These are phyloP conservation scores for Taphrorychus bicolor DNA, from an alignment of 2,888 invertebrate species.

Conservation along the genomic window DNA sequence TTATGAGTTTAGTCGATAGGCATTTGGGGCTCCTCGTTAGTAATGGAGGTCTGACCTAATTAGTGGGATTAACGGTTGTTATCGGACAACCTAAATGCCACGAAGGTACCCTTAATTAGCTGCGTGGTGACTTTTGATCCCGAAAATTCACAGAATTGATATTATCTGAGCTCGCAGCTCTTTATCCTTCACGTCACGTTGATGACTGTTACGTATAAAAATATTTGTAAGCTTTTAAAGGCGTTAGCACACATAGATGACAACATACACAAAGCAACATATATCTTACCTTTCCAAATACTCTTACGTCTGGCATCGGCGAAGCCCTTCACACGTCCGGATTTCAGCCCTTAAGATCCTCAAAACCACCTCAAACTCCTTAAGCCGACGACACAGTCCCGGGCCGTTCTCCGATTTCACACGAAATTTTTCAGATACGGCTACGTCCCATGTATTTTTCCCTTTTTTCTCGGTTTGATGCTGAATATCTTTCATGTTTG, in stretches of 20 bases:
- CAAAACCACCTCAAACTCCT: slow-evolving; percentile 27
- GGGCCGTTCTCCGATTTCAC: slow-evolving; percentile 18
- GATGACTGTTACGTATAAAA: too few relatives aligned
- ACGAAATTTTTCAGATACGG: slow-evolving; percentile 4
- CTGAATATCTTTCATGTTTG: slow-evolving; percentile 30
- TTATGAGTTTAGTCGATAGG: not conserved
- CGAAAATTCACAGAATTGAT: not conserved
- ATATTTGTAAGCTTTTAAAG: not conserved
- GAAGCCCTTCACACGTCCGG: slow-evolving; percentile 25
- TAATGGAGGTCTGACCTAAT: slow-evolving; percentile 5
- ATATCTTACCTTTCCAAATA: not conserved
- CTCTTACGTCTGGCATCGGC: not conserved
- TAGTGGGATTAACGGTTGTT: not conserved
- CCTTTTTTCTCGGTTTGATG: not conserved
- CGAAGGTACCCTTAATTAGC: not conserved
- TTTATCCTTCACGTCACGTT: too few relatives aligned
- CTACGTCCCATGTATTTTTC: not conserved
- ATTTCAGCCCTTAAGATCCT: slow-evolving; percentile 22
- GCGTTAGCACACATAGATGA: not conserved
- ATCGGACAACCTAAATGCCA: not conserved
- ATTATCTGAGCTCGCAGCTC: not conserved
- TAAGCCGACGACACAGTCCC: slow-evolving; percentile 18
- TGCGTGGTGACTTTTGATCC: not conserved
- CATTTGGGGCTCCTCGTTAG: not conserved
- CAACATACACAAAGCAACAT: not conserved